phyloP scores from a whole-genome alignment of 2,888 invertebrate species.

The Ecliptopera silaceata region DNA sequence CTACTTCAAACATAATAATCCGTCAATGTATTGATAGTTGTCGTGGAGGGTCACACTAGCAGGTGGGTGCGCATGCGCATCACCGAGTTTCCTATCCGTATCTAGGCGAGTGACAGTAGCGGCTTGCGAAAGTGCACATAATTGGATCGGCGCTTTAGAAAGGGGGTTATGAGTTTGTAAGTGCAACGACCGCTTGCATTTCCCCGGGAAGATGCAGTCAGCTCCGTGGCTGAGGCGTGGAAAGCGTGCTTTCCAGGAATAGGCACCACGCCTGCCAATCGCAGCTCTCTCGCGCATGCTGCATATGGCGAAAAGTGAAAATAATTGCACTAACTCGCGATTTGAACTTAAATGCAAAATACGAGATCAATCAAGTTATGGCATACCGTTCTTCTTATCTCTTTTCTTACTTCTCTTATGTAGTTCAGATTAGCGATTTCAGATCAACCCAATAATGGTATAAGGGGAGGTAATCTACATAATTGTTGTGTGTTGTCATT shows the following conservation, averaged over 20 bases:
- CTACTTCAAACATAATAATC: slow-evolving; percentile 27
- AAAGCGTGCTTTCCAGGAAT: slow-evolving; percentile 79
- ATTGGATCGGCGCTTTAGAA: slow-evolving; percentile 83
- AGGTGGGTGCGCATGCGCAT: slow-evolving; percentile 70
- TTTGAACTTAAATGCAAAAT: slow-evolving; percentile 10
- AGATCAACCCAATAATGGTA: background rate
- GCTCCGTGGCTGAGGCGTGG: slow-evolving; percentile 55
- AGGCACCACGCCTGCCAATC: slow-evolving; percentile 46
- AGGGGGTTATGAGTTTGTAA: slow-evolving; percentile 83
- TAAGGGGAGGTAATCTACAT: no score
- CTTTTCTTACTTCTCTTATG: no score
- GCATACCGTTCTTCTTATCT: background rate
- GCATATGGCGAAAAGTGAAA: slow-evolving; percentile 74
- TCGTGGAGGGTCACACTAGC: slow-evolving; percentile 47
- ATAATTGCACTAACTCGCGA: slow-evolving; percentile 40
- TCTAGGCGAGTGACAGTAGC: slow-evolving; percentile 83
- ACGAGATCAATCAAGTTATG: background rate
- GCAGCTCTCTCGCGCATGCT: slow-evolving; percentile 56
- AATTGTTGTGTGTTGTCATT: no score
- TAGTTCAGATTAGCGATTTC: background rate
- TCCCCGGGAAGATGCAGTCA: slow-evolving; percentile 78
- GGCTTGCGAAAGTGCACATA: slow-evolving; percentile 83
- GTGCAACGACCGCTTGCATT: slow-evolving; percentile 80
- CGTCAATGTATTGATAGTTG: slow-evolving; percentile 21
- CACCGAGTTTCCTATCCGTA: slow-evolving; percentile 77